Evolutionary conservation across 2,888 invertebrate species (phyloP), one percentile per base, ranked within the genome.

Genomic region (Cosmia trapezina): DNA sequence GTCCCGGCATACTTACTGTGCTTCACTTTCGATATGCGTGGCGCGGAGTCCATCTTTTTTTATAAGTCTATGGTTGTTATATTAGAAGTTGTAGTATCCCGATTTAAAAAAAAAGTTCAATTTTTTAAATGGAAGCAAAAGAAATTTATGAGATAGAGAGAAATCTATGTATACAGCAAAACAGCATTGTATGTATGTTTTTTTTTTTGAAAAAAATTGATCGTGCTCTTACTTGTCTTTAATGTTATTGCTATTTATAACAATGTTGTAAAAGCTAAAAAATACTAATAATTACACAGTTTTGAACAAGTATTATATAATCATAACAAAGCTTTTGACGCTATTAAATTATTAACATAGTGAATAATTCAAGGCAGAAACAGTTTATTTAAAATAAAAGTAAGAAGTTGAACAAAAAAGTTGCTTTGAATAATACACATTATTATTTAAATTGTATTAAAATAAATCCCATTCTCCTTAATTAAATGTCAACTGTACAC

Each of bases 271-370:
- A 43, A 11, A 45, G 7, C 0, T 11, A 11, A 2, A 11, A 54
- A 43, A 68, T 19, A n/a, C 9, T 11, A n/a, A 37, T 5, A 71
- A 28, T 22, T 3, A n/a, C 7, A 37, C 1, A 28, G 14, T 47
- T 62, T 14, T 49, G 33, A 28, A 59, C 51, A 5, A 1, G 12
- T 43, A 47, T 54, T 22, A 22, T 56, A 56, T 53, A 1, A 62
- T 14, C 53, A 28, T 6, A 56, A 33, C 22, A 63, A 33, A 71
- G 12, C n/a, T 6, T 60, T 54, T 6, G 78, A 51, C n/a, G n/a
- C 51, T 37, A 60, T 45, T 17, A 51, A 56, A 45, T 57, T 33
- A 47, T 57, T 33, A 53, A 47, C 41, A 62, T 41, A 56, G n/a
- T n/a, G 33, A 71, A 28, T 54, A 49, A 54, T 59, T 17, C 9